Conservation (phyloP, 2,113 vertebrate genomes). For the Pteruthius melanotis region DNA sequence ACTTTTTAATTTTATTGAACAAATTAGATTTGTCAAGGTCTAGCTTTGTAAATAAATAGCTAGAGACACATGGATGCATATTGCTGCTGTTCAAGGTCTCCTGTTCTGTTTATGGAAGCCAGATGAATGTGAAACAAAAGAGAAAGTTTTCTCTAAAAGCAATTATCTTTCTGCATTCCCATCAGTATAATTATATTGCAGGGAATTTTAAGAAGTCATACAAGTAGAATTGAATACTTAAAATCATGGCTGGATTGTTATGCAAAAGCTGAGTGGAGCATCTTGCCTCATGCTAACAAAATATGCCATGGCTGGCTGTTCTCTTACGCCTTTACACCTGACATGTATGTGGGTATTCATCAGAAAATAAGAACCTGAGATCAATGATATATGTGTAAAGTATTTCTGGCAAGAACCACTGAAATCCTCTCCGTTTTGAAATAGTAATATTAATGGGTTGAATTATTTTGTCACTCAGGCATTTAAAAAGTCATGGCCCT, state of each 20-base stretch:
- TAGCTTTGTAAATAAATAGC: constrained; percentile 86
- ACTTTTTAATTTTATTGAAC: constrained; percentile 84
- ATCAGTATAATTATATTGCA: constrained; percentile 82
- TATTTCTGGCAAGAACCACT: neutral
- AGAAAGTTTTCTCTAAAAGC: constrained; percentile 82
- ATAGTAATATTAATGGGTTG: neutral
- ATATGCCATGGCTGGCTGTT: neutral
- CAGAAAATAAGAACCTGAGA: neutral
- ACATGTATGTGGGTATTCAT: neutral
- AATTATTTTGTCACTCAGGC: neutral
- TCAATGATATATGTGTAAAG: neutral
- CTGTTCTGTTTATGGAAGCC: constrained; percentile 79
- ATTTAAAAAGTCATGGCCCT: neutral
- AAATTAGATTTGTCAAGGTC: constrained; percentile 83
- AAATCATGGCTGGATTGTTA: constrained; percentile 73
- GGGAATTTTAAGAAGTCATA: constrained; percentile 79
- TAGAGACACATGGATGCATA: constrained; percentile 78
- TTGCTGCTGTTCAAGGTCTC: constrained; percentile 80
- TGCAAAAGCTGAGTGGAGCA: constrained; percentile 67
- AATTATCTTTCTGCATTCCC: constrained; percentile 83
- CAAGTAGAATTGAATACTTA: constrained; percentile 79
- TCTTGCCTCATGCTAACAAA: constrained; percentile 37
- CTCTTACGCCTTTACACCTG: neutral
- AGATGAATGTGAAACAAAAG: constrained; percentile 83
- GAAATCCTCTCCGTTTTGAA: neutral